phyloP scores from a whole-genome alignment of 1,140 invertebrate genomes.

The Pseudoatta argentina region DNA sequence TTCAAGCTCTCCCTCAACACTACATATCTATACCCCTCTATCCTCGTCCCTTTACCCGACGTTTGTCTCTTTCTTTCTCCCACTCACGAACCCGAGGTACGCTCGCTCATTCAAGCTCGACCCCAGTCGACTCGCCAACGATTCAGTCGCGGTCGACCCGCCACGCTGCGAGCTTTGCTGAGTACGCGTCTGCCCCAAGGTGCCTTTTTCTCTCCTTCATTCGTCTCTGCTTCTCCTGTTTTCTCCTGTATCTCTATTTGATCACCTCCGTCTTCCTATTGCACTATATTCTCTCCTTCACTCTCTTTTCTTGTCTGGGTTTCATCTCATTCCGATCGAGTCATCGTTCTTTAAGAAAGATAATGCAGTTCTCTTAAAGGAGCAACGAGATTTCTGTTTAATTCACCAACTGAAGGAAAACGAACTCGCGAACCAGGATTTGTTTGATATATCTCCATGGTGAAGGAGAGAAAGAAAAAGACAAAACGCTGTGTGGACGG shows the following conservation, averaged over 20 bases:
- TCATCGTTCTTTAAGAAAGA: constrained; percentile 32
- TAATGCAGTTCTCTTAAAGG: background rate
- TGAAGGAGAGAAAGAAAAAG: background rate
- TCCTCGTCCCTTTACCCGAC: constrained; percentile 40
- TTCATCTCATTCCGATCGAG: constrained; percentile 35
- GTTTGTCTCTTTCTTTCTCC: constrained; percentile 45
- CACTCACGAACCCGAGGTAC: constrained; percentile 58
- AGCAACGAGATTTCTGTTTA: constrained; percentile 1
- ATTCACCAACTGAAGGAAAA: background rate
- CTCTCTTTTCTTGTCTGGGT: constrained; percentile 53
- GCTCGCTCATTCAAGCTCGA: constrained; percentile 83
- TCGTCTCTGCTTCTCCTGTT: background rate
- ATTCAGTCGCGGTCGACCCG: constrained; percentile 84
- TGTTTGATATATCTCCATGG: background rate
- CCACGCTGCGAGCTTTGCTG: constrained; percentile 78
- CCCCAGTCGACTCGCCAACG: constrained; percentile 77
- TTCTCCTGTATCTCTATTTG: background rate
- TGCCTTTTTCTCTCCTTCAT: constrained; percentile 42
- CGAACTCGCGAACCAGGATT: background rate
- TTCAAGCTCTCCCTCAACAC: constrained; percentile 44
- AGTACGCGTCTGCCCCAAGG: constrained; percentile 25
- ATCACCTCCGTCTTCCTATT: background rate
- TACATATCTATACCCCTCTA: constrained; percentile 20
- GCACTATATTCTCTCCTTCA: background rate
- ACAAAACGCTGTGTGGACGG: background rate